These are phyloP conservation scores for Papilio demoleus DNA, from an alignment of 2,888 invertebrate genomes.

Conservation along the genomic window DNA sequence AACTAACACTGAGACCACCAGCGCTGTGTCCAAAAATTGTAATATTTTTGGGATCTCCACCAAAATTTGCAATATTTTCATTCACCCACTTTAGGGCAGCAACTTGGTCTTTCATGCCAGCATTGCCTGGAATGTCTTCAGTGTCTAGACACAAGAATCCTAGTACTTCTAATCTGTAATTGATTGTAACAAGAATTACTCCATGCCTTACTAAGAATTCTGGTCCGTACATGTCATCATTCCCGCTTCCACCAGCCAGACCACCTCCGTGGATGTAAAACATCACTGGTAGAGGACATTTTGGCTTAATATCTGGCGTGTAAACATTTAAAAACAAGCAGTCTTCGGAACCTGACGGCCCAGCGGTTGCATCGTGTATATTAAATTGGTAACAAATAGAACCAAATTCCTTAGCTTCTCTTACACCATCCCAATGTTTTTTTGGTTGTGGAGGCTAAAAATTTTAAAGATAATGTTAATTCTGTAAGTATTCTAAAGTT, in stretches of 20 bases:
- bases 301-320: constrained; percentile 53
- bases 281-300: constrained; percentile 55
- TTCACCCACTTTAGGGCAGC: constrained; percentile 55
- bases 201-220: constrained; percentile 55
- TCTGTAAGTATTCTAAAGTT: too few species aligned
- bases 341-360: constrained; percentile 57
- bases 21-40: constrained; percentile 64
- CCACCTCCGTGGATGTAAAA: constrained; percentile 58
- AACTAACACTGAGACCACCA: constrained; percentile 58
- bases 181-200: constrained; percentile 56
- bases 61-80: constrained; percentile 60
- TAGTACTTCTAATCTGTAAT: constrained; percentile 56
- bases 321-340: constrained; percentile 65
- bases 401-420: constrained; percentile 55
- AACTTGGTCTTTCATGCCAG: constrained; percentile 61
- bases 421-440: constrained; percentile 56
- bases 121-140: constrained; percentile 58
- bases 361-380: constrained; percentile 15
- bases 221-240: constrained; percentile 53
- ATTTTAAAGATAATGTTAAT: too few species aligned
- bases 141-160: constrained; percentile 58
- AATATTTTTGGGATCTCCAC: constrained; percentile 65
- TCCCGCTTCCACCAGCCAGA: constrained; percentile 52
- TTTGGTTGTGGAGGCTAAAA: constrained; percentile 57
- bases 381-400: constrained; percentile 41